Conservation (phyloP, 2,113 vertebrate genomes). For the Lophotis ruficrista region DNA sequence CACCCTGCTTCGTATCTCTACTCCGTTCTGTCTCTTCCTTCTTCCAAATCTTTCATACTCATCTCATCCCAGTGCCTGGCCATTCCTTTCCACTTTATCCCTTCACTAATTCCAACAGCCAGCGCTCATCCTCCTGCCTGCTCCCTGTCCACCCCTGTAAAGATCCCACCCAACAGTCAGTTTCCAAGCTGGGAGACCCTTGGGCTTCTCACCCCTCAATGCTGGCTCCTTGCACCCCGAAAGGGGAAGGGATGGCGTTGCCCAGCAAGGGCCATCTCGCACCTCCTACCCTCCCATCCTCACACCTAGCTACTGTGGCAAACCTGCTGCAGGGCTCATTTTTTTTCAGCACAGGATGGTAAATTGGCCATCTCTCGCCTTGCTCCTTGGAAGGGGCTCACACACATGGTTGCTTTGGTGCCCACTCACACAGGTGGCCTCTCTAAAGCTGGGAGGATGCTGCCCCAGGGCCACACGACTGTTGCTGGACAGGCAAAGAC, state of each 20-base stretch:
- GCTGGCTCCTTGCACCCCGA: not conserved
- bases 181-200: not conserved
- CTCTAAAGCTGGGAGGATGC: not conserved
- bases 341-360: not conserved
- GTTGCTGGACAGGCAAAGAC: not conserved
- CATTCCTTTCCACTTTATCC: not conserved
- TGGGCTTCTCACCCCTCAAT: not conserved
- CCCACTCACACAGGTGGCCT: rapidly evolving
- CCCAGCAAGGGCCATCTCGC: rapidly evolving
- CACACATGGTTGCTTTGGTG: rapidly evolving
- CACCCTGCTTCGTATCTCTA: not conserved
- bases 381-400: rapidly evolving
- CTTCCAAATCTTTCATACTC: not conserved
- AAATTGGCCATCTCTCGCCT: rapidly evolving
- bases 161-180: not conserved
- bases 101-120: not conserved
- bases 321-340: not conserved
- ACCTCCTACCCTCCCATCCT: rapidly evolving
- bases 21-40: not conserved
- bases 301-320: rapidly evolving
- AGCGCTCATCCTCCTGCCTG: not conserved
- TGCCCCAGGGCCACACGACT: not conserved
- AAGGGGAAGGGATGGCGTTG: not conserved
- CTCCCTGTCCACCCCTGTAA: not conserved
- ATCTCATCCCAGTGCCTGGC: not conserved